Conservation (phyloP, 2,888 invertebrate species). For the Laspeyria flexula region DNA sequence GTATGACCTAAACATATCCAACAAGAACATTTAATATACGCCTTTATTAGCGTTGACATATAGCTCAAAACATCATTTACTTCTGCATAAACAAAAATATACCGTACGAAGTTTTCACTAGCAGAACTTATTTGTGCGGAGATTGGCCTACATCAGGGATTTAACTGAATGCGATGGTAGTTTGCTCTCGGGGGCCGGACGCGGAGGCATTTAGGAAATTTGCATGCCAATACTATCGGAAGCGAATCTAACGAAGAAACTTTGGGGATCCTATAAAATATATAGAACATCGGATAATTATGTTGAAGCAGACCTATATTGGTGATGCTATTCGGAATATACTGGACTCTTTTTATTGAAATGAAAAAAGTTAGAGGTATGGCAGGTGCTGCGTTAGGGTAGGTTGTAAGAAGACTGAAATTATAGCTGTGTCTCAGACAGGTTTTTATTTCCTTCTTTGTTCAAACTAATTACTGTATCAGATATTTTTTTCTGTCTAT, state of each 20-base stretch:
- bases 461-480: no score
- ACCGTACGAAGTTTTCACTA: conserved; percentile 32
- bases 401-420: background rate
- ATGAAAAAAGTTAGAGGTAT: background rate
- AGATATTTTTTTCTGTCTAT: no score
- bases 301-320: background rate
- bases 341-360: no score
- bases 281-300: conserved; percentile 25
- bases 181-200: conserved; percentile 44
- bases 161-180: conserved; percentile 59
- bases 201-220: conserved; percentile 67
- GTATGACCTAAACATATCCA: no score
- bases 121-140: conserved; percentile 51
- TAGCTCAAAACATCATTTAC: no score
- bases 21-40: no score
- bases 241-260: conserved; percentile 62
- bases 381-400: background rate
- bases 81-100: background rate
- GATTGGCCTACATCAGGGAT: conserved; percentile 63
- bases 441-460: no score
- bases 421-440: no score
- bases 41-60: no score
- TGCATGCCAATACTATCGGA: conserved; percentile 70
- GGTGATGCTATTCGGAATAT: background rate
- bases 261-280: conserved; percentile 55